Conservation (phyloP, 2,888 invertebrate species). For the Lamellibrachia satsuma region DNA sequence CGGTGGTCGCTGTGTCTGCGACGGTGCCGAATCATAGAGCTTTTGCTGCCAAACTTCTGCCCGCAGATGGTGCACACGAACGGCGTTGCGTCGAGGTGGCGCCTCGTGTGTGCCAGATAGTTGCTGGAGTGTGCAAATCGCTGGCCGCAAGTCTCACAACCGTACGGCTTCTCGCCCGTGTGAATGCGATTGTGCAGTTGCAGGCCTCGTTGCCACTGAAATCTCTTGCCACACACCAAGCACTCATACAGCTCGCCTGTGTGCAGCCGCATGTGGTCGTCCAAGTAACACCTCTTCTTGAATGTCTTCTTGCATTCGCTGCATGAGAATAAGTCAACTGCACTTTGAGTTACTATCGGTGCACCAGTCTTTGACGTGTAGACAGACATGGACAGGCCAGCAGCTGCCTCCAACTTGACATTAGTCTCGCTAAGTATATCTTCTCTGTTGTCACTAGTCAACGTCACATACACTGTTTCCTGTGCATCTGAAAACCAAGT, state of each 20-base stretch:
- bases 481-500: not conserved
- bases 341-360: not conserved
- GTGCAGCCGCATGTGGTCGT: not conserved
- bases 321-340: not conserved
- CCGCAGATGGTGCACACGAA: conserved; percentile 2
- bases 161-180: conserved; percentile 6
- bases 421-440: not conserved
- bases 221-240: not conserved
- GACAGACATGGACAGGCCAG: not conserved
- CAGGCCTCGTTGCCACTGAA: not conserved
- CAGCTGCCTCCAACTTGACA: not conserved
- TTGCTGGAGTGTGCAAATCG: not conserved
- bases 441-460: not conserved
- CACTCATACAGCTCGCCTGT: not conserved
- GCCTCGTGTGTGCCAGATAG: not conserved
- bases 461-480: not conserved
- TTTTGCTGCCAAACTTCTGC: not conserved
- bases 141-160: not conserved
- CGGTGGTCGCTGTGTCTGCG: not conserved
- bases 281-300: not conserved
- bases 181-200: not conserved
- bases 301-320: not conserved
- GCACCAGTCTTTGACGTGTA: not conserved
- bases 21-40: not conserved
- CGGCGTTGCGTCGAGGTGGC: not conserved